Evolutionary conservation across 2,888 invertebrate species (phyloP).

Genomic region (Kuschelorhynchus macadamiae): DNA sequence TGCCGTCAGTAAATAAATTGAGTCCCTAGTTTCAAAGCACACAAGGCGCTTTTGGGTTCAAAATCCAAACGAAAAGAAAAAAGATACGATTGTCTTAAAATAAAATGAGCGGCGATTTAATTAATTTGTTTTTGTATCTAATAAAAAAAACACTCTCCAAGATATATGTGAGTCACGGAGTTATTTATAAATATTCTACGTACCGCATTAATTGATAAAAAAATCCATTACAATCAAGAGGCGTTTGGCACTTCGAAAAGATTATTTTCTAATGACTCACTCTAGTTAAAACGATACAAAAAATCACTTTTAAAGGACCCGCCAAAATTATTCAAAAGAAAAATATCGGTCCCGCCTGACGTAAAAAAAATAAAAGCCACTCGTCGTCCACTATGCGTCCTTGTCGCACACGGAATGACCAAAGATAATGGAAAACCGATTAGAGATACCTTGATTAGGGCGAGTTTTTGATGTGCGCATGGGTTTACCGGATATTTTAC

Average conservation of each 20-base stretch:
- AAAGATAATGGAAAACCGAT: constrained; percentile 43
- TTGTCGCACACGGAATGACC: constrained; percentile 34
- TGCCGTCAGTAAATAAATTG: too few species aligned
- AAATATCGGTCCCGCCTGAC: constrained; percentile 16
- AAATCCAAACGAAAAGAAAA: too few species aligned
- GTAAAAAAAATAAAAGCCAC: constrained; percentile 2
- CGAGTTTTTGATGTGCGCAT: constrained; percentile 35
- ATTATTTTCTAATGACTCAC: background rate
- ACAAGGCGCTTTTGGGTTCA: too few species aligned
- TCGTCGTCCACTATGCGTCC: constrained; percentile 19
- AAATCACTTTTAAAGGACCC: background rate
- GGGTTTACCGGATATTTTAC: constrained; percentile 12
- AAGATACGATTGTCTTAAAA: too few species aligned
- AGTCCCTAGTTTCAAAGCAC: too few species aligned
- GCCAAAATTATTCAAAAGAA: constrained; percentile 1
- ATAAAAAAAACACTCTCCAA: too few species aligned
- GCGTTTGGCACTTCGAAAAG: constrained; percentile 7
- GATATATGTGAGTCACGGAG: too few species aligned
- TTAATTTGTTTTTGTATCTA: too few species aligned
- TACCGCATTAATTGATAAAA: constrained; percentile 14
- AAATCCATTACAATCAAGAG: constrained; percentile 17
- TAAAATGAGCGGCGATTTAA: too few species aligned
- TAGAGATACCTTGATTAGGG: constrained; percentile 27
- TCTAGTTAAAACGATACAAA: background rate
- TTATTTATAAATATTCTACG: too few species aligned